Base-by-base conservation (phyloP, 2,113 vertebrate species). In the Sinocyclocheilus rhinocerous region DNA sequence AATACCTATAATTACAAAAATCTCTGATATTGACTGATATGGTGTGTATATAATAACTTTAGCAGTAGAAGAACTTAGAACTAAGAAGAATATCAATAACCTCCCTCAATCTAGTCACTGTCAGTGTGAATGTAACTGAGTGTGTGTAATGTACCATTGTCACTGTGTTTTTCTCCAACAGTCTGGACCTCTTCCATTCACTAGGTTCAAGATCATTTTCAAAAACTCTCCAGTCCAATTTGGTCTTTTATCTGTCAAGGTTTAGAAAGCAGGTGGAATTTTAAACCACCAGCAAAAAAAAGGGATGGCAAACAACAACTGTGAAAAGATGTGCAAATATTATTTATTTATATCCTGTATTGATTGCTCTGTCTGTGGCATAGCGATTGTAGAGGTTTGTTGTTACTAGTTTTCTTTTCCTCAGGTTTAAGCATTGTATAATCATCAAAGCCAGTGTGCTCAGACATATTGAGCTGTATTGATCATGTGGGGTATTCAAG, bases 251-350 rank as follows among this genome's bases (percentile, higher is more conserved):
- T 78, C 48, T 36, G 15, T 63, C 12, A 63, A 59, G 20, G 10
- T 79, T 79, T 24, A 42, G 6, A 59, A 79, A 79, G 55, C 55
- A 79, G 76, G 24, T 39, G 52, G 55, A 24, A 22, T 61, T 15
- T 24, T 16, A 59, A 76, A 59, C 52, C 52, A 36, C 18, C 10
- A 22, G 26, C 76, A 63, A 16, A 55, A 12, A 33, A 42, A 1
- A 8, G 24, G 4, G 26, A 59, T 33, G 24, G 20, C 26, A 39
- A 24, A 59, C 11, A 42, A 20, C 16, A 78, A 15, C 57, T 61
- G n/a, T 7, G 36, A 10, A 73, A n/a, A 42, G 15, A 4, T 69
- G 29, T 2, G 1, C 29, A 33, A 18, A 69, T 69, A 16, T 2
- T 48, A 2, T 48, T 29, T 33, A 29, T 29, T 77, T 36, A 22